phyloP scores from a whole-genome alignment of 92 coral and sea anemone species.

The Heteractis magnifica region DNA sequence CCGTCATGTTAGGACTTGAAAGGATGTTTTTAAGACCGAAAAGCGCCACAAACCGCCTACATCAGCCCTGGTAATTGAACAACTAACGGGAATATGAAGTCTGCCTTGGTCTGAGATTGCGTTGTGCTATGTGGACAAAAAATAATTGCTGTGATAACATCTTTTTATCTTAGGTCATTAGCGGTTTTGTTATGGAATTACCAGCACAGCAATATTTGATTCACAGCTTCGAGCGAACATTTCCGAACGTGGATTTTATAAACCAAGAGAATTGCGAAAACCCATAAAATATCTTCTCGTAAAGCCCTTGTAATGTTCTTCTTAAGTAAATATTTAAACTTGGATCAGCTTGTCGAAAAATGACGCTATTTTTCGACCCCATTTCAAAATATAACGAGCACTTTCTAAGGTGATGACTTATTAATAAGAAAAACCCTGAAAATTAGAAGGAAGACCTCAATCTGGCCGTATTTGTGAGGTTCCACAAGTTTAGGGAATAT shows the following conservation, averaged over 20 bases:
- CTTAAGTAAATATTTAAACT: background rate
- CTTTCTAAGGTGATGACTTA: conserved; percentile 13
- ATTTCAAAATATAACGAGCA: conserved; percentile 7
- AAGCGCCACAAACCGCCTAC: too few species aligned
- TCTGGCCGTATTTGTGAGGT: conserved; percentile 14
- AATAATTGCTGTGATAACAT: background rate
- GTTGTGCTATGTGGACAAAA: background rate
- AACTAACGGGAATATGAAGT: background rate
- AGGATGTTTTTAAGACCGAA: too few species aligned
- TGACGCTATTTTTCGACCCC: conserved; percentile 3
- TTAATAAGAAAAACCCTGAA: conserved; percentile 25
- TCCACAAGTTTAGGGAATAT: conserved; percentile 12
- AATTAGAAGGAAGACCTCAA: conserved; percentile 4
- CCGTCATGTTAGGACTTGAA: too few species aligned
- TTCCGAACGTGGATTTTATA: background rate
- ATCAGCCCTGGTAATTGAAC: background rate
- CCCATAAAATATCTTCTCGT: background rate
- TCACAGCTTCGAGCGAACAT: background rate
- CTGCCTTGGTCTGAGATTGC: background rate
- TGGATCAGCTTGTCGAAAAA: background rate
- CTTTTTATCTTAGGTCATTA: conserved; percentile 4
- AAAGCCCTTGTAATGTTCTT: background rate
- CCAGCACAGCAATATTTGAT: background rate
- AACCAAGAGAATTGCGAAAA: background rate
- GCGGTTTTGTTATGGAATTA: conserved; percentile 1